Evolutionary conservation across 2,113 vertebrate species (phyloP).

Genomic region (Lipotes vexillifer): DNA sequence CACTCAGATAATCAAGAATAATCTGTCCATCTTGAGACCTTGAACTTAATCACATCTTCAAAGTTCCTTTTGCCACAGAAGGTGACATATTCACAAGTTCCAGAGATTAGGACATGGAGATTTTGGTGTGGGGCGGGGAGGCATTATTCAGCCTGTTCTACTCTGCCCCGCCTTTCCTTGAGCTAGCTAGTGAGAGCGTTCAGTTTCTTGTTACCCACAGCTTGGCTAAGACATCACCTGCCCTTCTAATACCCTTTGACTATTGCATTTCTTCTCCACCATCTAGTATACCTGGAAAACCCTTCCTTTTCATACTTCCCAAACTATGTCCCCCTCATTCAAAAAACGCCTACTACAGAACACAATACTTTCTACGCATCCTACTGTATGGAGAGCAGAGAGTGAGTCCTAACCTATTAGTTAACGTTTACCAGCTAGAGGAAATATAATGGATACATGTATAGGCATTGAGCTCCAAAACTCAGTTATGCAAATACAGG

Average conservation of each 20-base stretch:
- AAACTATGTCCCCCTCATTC: neutral
- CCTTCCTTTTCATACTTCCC: neutral
- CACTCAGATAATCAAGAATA: neutral
- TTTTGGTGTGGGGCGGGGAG: no score
- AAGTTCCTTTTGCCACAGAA: neutral
- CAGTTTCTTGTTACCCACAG: neutral
- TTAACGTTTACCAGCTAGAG: neutral
- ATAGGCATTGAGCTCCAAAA: neutral
- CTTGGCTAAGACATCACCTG: neutral
- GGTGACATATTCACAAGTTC: neutral
- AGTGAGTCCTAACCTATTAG: neutral
- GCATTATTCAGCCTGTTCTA: neutral
- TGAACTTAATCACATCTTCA: neutral
- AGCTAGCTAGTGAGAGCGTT: neutral
- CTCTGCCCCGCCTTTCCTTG: neutral
- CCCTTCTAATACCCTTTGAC: neutral
- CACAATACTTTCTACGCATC: neutral
- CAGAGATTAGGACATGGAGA: neutral
- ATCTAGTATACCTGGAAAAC: neutral
- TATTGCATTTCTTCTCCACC: neutral
- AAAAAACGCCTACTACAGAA: neutral
- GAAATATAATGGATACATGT: neutral
- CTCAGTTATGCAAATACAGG: neutral
- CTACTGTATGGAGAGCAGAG: neutral
- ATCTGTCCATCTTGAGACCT: neutral